Conservation (phyloP, 2,797 vertebrate species). For the Sternotherus odoratus region DNA sequence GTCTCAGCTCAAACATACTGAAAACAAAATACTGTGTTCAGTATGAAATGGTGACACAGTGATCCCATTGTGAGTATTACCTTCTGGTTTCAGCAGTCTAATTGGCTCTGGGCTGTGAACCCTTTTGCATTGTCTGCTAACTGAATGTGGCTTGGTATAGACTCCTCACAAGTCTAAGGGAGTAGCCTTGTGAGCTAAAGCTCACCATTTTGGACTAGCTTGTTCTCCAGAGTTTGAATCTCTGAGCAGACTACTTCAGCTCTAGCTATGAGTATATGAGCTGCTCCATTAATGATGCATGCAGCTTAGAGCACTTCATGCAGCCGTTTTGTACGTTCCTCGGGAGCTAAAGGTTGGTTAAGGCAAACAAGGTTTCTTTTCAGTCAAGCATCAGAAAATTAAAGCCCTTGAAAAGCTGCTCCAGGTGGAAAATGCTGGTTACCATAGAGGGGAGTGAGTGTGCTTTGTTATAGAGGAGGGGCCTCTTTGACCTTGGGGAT, state of each 20-base stretch:
- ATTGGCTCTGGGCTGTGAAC: conserved; percentile 44
- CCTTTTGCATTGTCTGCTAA: neutral
- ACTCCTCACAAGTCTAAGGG: neutral
- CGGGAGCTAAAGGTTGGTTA: conserved; percentile 13
- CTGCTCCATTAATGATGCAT: neutral
- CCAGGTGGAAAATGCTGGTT: conserved; percentile 39
- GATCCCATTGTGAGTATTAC: conserved; percentile 38
- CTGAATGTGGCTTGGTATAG: neutral
- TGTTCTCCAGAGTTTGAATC: neutral
- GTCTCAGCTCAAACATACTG: neutral
- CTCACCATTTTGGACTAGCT: neutral
- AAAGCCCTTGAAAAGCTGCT: conserved; percentile 25
- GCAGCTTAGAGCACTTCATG: neutral
- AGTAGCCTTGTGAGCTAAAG: neutral
- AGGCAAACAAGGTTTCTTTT: conserved; percentile 34
- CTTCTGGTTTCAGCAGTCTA: conserved; percentile 47
- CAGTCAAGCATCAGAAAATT: conserved; percentile 22
- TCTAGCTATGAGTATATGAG: neutral
- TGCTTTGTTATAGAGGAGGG: conserved; percentile 20
- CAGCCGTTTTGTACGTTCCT: neutral
- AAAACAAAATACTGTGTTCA: conserved; percentile 46
- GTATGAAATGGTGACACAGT: conserved; percentile 14
- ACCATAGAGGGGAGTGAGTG: conserved; percentile 4
- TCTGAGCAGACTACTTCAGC: neutral
- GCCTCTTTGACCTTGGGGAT: conserved; percentile 66